These are phyloP conservation scores for Erethizon dorsatum DNA, from an alignment of 2,797 vertebrate genomes.

Conservation along the genomic window DNA sequence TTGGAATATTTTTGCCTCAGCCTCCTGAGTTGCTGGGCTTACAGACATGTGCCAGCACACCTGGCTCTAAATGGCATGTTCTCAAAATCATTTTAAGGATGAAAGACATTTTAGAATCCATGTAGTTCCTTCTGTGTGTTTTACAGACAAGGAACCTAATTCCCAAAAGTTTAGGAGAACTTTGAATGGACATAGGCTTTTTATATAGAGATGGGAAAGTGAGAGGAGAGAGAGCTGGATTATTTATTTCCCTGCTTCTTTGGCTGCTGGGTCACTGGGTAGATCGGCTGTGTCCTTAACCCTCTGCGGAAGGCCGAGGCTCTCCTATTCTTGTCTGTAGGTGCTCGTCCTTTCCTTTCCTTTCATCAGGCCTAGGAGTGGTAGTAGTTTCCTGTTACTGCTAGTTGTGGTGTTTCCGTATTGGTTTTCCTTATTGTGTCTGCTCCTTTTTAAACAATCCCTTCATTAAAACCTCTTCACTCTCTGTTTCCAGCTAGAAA, in stretches of 20 bases:
- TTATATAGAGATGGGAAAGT: background rate
- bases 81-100: slow-evolving; percentile 2
- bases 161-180: background rate
- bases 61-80: background rate
- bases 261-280: background rate
- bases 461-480: background rate
- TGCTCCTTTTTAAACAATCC: background rate
- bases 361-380: no score
- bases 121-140: background rate
- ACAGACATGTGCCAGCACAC: background rate
- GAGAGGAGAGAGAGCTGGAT: background rate
- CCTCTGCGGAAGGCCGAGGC: background rate
- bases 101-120: slow-evolving; percentile 34
- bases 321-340: background rate
- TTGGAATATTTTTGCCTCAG: background rate
- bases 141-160: background rate
- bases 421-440: background rate
- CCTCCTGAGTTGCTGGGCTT: background rate
- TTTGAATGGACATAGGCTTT: background rate
- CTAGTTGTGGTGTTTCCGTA: background rate
- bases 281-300: background rate
- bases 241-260: background rate
- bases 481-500: background rate
- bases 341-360: background rate
- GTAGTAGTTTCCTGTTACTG: background rate